Percentiles rank a stretch among this genome's conserved stretches.
Evolutionary conservation across 2,797 vertebrate species (phyloP).

Genomic region (Vespertilio murinus): DNA sequence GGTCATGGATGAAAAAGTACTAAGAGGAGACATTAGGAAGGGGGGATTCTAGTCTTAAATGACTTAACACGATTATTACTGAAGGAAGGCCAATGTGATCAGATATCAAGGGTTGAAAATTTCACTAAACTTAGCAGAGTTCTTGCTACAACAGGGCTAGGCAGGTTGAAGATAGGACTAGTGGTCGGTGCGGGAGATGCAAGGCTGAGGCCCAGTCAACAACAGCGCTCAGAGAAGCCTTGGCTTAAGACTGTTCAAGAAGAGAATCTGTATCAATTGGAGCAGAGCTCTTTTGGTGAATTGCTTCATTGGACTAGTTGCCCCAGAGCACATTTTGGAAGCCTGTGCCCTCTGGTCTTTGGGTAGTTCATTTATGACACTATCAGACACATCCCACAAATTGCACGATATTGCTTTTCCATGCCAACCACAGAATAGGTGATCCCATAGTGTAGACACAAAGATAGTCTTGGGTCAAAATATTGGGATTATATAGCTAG

Average conservation of each 20-base stretch:
- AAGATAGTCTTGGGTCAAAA: background rate
- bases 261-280: background rate
- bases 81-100: background rate
- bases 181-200: rapidly evolving
- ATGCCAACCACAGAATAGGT: background rate
- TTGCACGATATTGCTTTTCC: background rate
- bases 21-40: background rate
- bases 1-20: background rate
- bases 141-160: background rate
- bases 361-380: background rate
- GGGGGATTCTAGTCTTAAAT: background rate
- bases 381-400: background rate
- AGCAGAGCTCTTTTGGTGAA: background rate
- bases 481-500: background rate
- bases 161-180: background rate
- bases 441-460: background rate
- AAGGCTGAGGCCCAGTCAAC: background rate
- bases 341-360: background rate
- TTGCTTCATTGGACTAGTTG: background rate
- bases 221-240: background rate
- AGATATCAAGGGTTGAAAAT: background rate
- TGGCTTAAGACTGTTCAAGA: background rate
- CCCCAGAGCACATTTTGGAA: background rate
- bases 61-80: background rate
- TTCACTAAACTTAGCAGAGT: background rate